Percentiles rank a stretch among this genome's conserved stretches.
Conservation (phyloP, 2,888 invertebrate genomes). For the Steinernema scapterisci region DNA sequence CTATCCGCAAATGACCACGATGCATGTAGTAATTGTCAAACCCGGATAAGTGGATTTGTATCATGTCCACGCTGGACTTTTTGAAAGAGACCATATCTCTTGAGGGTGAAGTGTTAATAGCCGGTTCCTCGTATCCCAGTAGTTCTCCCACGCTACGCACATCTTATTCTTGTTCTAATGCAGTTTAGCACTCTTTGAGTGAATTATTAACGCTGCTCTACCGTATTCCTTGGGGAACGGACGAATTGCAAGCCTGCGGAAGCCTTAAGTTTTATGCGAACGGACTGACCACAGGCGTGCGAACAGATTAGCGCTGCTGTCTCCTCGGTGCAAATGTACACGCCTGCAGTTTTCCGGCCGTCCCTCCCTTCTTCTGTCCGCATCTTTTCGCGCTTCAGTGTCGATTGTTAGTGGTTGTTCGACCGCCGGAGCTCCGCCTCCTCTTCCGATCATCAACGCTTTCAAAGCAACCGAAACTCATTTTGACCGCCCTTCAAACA, state of each 20-base stretch:
- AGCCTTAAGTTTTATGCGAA: not conserved
- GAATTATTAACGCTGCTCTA: slow-evolving; percentile 9
- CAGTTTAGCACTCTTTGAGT: not conserved
- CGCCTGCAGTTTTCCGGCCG: slow-evolving; percentile 7
- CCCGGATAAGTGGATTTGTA: too few species aligned
- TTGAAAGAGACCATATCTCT: not conserved
- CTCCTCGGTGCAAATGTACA: slow-evolving; percentile 24
- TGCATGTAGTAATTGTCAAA: too few species aligned
- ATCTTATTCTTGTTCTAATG: slow-evolving; percentile 17
- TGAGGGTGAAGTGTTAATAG: slow-evolving; percentile 2
- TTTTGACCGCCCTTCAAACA: slow-evolving; percentile 30
- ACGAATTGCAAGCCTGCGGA: not conserved
- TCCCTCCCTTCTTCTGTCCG: slow-evolving; percentile 30
- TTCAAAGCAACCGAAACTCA: slow-evolving; percentile 30
- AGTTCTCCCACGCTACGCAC: slow-evolving; percentile 1
- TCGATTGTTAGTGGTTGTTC: slow-evolving; percentile 26
- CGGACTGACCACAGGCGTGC: slow-evolving; percentile 19
- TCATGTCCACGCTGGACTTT: too few species aligned
- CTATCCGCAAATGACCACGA: too few species aligned
- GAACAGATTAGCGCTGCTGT: slow-evolving; percentile 16
- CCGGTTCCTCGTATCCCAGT: not conserved
- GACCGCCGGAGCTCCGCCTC: not conserved
- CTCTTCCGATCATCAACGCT: slow-evolving; percentile 18
- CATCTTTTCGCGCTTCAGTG: slow-evolving; percentile 29
- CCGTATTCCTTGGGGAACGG: slow-evolving; percentile 20